phyloP scores from a whole-genome alignment of 1,140 invertebrate genomes.

The Nilaparvata lugens region DNA sequence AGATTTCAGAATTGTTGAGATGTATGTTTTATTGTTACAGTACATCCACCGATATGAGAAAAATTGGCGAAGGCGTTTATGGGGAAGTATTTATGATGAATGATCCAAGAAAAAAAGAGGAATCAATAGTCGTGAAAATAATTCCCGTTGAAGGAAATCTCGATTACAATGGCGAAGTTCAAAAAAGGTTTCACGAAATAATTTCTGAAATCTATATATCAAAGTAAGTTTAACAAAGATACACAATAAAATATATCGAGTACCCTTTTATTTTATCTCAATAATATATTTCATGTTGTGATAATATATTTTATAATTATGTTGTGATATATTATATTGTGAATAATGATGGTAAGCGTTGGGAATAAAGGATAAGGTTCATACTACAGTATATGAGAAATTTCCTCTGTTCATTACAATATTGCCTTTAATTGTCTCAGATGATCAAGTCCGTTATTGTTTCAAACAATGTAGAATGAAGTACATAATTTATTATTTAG shows the following conservation, averaged over 20 bases:
- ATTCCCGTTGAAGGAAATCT: not conserved
- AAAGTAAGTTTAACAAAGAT: not conserved
- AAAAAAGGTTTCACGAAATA: not conserved
- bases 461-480: no score
- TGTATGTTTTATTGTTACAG: no score
- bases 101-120: not conserved
- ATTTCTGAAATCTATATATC: not conserved
- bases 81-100: not conserved
- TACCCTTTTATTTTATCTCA: not conserved
- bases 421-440: no score
- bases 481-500: no score
- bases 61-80: not conserved
- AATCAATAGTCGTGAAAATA: not conserved
- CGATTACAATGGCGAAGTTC: not conserved
- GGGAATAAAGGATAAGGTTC: no score
- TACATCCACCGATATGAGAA: not conserved
- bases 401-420: no score
- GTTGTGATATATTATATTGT: no score
- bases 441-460: no score
- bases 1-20: no score
- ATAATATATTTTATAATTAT: no score
- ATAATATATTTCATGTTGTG: not conserved
- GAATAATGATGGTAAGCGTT: no score
- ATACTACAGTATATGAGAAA: no score
- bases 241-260: not conserved